Evolutionary conservation across 2,888 invertebrate genomes (phyloP).

Genomic region (Elegia similella): DNA sequence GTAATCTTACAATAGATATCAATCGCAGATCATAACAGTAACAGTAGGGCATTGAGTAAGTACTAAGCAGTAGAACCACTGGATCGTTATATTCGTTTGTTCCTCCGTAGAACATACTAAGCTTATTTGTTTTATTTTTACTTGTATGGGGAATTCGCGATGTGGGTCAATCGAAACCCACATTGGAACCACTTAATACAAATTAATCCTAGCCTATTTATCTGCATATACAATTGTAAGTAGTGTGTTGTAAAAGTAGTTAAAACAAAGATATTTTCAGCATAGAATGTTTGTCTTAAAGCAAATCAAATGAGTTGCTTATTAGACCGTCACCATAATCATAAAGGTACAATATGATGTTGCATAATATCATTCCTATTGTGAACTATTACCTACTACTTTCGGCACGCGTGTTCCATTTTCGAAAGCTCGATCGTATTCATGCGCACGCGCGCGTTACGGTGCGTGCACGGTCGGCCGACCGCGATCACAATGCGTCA

Average conservation of each 20-base stretch:
- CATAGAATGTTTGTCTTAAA: background rate
- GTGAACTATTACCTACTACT: constrained; percentile 26
- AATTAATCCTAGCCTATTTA: too few relatives aligned
- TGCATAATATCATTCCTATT: constrained; percentile 23
- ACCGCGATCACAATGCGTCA: constrained; percentile 55
- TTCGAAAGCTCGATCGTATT: constrained; percentile 50
- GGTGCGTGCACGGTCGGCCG: constrained; percentile 58
- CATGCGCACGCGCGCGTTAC: constrained; percentile 54
- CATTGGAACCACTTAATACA: too few relatives aligned
- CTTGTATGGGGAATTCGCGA: too few relatives aligned
- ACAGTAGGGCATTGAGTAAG: too few relatives aligned
- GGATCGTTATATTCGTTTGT: too few relatives aligned
- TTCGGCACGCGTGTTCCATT: constrained; percentile 42
- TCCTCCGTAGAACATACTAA: too few relatives aligned
- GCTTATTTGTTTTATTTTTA: too few relatives aligned
- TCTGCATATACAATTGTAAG: too few relatives aligned
- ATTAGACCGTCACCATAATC: background rate
- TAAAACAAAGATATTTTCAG: too few relatives aligned
- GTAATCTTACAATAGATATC: background rate
- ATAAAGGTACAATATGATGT: background rate
- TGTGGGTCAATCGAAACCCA: too few relatives aligned
- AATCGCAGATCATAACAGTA: background rate
- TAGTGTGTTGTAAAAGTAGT: too few relatives aligned
- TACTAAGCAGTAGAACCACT: too few relatives aligned
- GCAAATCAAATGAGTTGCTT: background rate